A percentile compares a stretch with the other conserved stretches of the same genome.
phyloP scores from a whole-genome alignment of 2,888 invertebrate species.

The Emmelina monodactyla region DNA sequence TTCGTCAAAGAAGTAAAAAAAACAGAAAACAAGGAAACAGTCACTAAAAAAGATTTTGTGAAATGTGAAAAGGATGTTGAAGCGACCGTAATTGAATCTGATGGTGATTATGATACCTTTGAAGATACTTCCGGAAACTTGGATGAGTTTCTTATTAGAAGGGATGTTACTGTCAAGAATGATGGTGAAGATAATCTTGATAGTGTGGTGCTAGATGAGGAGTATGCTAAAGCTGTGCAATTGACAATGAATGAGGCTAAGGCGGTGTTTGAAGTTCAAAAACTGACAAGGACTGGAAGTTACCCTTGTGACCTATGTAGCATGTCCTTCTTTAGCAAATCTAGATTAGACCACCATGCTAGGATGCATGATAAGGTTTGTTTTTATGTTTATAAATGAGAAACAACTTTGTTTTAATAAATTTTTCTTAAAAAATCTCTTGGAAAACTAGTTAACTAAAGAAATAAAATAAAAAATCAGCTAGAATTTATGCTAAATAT shows the following conservation, averaged over 20 bases:
- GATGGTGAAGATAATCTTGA: constrained; percentile 25
- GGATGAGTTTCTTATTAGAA: constrained; percentile 8
- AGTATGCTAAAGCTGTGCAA: constrained; percentile 42
- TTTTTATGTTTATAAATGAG: too few relatives aligned
- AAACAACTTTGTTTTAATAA: too few relatives aligned
- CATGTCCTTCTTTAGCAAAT: constrained; percentile 30
- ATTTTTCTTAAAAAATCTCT: not conserved
- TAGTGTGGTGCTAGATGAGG: constrained; percentile 35
- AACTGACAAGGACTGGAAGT: constrained; percentile 32
- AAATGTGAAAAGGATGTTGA: constrained; percentile 9
- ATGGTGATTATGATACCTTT: constrained; percentile 18
- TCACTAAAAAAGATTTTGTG: constrained; percentile 17
- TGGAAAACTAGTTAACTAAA: not conserved
- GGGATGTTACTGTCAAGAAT: constrained; percentile 8
- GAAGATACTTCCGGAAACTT: not conserved
- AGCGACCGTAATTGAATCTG: constrained; percentile 13
- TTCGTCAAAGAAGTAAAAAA: too few relatives aligned
- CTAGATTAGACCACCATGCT: not conserved
- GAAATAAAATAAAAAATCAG: too few relatives aligned
- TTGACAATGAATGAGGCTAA: constrained; percentile 40
- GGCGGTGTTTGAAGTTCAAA: constrained; percentile 40
- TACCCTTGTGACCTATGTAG: constrained; percentile 33
- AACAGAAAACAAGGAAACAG: too few relatives aligned
- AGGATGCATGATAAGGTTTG: not conserved
- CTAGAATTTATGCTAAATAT: constrained; percentile 3